Evolutionary conservation across 2,113 vertebrate species (phyloP).

Genomic region (Orcinus orca): DNA sequence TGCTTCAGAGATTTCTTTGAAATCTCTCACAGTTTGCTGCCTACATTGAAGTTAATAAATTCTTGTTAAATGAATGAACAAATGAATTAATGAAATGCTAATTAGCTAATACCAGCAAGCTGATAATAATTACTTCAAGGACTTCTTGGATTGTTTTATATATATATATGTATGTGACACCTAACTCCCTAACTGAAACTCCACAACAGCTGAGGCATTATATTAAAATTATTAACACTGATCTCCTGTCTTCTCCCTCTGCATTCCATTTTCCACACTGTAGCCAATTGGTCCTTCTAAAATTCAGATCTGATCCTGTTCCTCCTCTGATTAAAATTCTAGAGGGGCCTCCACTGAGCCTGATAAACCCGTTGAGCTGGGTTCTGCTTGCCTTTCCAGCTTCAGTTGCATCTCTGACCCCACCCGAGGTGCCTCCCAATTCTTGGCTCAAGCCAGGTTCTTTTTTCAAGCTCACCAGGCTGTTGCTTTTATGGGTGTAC

Average conservation of each 20-base stretch:
- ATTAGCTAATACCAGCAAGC: background rate
- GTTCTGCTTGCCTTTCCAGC: background rate
- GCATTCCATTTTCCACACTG: background rate
- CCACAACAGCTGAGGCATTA: background rate
- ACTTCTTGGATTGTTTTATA: background rate
- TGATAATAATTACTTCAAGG: background rate
- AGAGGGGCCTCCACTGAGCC: background rate
- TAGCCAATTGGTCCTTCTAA: slow-evolving; percentile 8
- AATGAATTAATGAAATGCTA: background rate
- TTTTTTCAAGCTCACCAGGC: background rate
- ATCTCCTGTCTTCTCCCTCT: background rate
- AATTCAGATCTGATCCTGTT: background rate
- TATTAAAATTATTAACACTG: background rate
- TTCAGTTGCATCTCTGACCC: background rate
- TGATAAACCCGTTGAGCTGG: background rate
- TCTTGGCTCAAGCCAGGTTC: background rate
- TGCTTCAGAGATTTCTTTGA: background rate
- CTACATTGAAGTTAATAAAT: background rate
- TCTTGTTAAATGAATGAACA: background rate
- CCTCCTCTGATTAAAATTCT: background rate
- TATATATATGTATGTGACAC: background rate
- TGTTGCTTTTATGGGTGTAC: background rate
- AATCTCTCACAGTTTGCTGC: background rate
- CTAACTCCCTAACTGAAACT: slow-evolving; percentile 4
- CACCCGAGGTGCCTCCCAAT: background rate